A percentile compares a stretch with the other conserved stretches of the same genome.
These are phyloP conservation scores for Myathropa florea DNA, from an alignment of 2,888 invertebrate species.

Conservation along the genomic window DNA sequence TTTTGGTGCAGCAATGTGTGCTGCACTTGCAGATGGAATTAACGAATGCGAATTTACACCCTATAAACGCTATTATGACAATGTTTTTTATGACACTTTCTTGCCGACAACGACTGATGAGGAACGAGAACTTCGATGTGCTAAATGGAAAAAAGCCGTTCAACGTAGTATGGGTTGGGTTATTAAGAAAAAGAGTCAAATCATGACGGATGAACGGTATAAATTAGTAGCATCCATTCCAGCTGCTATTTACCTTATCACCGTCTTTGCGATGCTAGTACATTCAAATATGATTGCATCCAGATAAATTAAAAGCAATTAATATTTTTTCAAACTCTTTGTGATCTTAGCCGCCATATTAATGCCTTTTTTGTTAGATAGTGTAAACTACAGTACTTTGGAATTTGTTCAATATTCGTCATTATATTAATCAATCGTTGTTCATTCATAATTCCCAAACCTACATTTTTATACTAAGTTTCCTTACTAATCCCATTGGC, in stretches of 20 bases:
- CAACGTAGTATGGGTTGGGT: constrained; percentile 95
- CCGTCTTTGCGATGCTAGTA: constrained; percentile 85
- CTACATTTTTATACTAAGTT: neutral
- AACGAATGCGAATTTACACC: constrained; percentile 86
- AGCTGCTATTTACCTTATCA: constrained; percentile 87
- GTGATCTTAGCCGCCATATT: neutral
- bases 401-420: neutral
- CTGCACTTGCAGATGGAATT: constrained; percentile 89
- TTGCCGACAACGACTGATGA: constrained; percentile 90
- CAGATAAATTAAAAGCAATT: neutral
- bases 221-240: constrained; percentile 90
- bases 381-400: neutral
- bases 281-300: constrained; percentile 72
- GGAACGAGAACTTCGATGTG: constrained; percentile 91
- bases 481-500: neutral
- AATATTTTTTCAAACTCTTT: constrained; percentile 5
- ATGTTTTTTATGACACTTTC: constrained; percentile 87
- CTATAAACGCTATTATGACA: constrained; percentile 81
- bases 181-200: constrained; percentile 86
- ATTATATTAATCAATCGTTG: neutral
- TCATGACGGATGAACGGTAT: constrained; percentile 92
- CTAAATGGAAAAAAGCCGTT: constrained; percentile 97
- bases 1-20: constrained; percentile 95
- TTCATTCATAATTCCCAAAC: neutral
- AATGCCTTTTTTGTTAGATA: constrained; percentile 8